Evolutionary conservation across 1,140 invertebrate species (phyloP), one percentile per base, ranked within the genome.

Genomic region (Ooceraea biroi): DNA sequence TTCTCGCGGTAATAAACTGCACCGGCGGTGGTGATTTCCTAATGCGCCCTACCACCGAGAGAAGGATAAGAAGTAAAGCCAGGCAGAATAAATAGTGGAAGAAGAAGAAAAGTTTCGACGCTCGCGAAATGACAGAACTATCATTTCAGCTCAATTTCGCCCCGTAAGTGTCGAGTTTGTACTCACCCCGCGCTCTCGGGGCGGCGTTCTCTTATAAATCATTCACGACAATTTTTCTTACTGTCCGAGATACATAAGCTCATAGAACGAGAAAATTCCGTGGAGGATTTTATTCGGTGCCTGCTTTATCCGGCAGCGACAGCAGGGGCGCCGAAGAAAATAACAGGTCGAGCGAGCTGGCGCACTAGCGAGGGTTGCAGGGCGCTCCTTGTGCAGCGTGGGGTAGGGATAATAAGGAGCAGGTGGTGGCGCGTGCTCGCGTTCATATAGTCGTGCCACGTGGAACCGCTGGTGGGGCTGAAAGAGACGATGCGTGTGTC

Each of bases 331-430:
- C 52, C 61, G 84, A 68, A 83, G 74, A 84, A 88, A 88, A 85
- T 76, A 85, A 85, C 86, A 48, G 83, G 63, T 55, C 63, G 68
- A 44, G 58, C 55, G 44, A 10, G 76, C 76, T 65, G 12, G 63
- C 63, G 63, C 50, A 71, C 36, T 22, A 8, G 63, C 44, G 80
- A 80, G 87, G 86, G 73, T 84, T 74, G 83, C 58, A 63, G 83
- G 86, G 83, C 84, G 78, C 80, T 58, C 72, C 72, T 88, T 85
- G 57, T 57, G 72, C 73, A 73, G n/a, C 30, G 17, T 8, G 17
- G 60, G 66, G 87, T 89, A 88, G 88, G 88, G 87, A 89, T 89
- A 89, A 89, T 89, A 89, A 89, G 87, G 83, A 89, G 88, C 88
- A 89, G 88, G 88, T 89, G 88, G 88, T 89, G 88, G 88, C 88